Conservation (phyloP, 1,140 invertebrate species). For the Battus philenor region DNA sequence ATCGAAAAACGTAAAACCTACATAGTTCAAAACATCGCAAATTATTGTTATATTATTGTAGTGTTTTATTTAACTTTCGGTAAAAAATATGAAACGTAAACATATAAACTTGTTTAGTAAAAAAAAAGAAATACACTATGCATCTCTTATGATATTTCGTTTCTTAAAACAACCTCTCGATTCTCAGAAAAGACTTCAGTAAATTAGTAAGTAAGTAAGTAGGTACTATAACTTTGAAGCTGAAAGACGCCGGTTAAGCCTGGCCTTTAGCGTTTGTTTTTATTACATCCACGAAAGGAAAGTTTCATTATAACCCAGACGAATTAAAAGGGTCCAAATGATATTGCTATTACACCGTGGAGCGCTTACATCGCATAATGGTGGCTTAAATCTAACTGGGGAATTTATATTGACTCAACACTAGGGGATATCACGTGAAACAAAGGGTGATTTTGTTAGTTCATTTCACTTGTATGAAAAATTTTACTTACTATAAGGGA, state of each 20-base stretch:
- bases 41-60: no score
- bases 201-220: constrained; percentile 24
- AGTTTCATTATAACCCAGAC: constrained; percentile 37
- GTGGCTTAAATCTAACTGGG: constrained; percentile 29
- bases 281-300: constrained; percentile 32
- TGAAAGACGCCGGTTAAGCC: constrained; percentile 23
- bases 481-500: no score
- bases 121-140: no score
- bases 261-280: constrained; percentile 38
- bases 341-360: constrained; percentile 24
- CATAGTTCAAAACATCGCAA: no score
- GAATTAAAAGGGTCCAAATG: constrained; percentile 27
- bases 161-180: no score
- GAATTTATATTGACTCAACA: constrained; percentile 33
- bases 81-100: no score
- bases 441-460: constrained; percentile 37
- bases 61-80: no score
- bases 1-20: no score
- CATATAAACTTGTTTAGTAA: no score
- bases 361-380: constrained; percentile 8
- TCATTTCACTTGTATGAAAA: no score
- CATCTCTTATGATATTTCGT: no score
- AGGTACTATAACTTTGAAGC: constrained; percentile 20
- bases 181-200: no score
- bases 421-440: constrained; percentile 24